Evolutionary conservation across 1,140 invertebrate species (phyloP).

Genomic region (Chlorops oryzae): DNA sequence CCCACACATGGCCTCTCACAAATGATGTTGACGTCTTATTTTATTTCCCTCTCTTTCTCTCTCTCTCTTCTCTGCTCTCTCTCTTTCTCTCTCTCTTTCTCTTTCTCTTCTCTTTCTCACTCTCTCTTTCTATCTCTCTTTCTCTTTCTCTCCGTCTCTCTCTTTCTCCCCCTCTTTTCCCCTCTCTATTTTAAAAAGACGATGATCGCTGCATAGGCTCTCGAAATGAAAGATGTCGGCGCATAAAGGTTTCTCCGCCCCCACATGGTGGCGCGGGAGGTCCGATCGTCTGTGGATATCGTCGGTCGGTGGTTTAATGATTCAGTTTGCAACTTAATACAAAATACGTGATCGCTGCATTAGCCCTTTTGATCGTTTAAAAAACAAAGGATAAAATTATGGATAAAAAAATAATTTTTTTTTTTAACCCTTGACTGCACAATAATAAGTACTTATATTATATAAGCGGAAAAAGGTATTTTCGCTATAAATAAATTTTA

Average conservation of each 20-base stretch:
- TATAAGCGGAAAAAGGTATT: no score
- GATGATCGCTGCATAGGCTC: no score
- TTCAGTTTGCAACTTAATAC: background rate
- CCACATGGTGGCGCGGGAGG: no score
- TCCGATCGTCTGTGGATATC: no score
- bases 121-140: background rate
- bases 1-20: background rate
- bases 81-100: background rate
- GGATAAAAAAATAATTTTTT: no score
- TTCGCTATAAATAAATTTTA: no score
- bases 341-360: constrained; percentile 1
- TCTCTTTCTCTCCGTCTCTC: background rate
- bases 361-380: no score
- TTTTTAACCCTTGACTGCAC: no score
- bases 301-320: background rate
- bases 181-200: background rate
- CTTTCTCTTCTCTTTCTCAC: background rate
- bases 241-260: no score
- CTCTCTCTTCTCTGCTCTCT: background rate
- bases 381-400: no score
- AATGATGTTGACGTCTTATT: background rate
- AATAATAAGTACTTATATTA: no score
- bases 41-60: background rate
- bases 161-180: background rate
- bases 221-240: no score